Evolutionary conservation across 2,888 invertebrate genomes (phyloP).

Genomic region (Synanthedon tipuliformis): DNA sequence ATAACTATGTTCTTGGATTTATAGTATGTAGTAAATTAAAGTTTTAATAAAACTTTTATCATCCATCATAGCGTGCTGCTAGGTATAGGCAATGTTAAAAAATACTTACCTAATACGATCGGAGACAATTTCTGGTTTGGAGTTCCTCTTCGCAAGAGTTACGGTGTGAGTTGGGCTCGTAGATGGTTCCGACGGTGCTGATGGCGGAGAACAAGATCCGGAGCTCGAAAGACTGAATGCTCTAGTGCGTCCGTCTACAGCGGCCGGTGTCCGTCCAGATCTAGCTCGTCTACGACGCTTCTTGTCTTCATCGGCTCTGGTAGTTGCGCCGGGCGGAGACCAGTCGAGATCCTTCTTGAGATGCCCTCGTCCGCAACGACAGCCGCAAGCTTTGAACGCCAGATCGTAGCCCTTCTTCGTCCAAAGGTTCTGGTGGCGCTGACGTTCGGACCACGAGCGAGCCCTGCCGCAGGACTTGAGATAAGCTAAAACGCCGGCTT

Average conservation of each 20-base stretch:
- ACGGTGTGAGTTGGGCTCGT: slow-evolving; percentile 75
- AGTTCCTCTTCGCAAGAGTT: slow-evolving; percentile 75
- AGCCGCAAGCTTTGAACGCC: slow-evolving; percentile 94
- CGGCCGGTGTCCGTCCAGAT: slow-evolving; percentile 44
- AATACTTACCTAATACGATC: slow-evolving; percentile 81
- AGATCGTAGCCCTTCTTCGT: slow-evolving; percentile 97
- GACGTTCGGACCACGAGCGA: slow-evolving; percentile 94
- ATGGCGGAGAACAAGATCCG: slow-evolving; percentile 85
- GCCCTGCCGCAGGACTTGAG: slow-evolving; percentile 92
- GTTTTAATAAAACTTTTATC: too few relatives aligned
- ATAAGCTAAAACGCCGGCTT: slow-evolving; percentile 87
- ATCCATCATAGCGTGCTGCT: too few relatives aligned
- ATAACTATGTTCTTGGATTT: too few relatives aligned
- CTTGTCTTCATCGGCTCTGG: slow-evolving; percentile 59
- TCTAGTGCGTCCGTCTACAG: slow-evolving; percentile 70
- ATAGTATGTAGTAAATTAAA: too few relatives aligned
- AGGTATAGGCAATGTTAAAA: background rate
- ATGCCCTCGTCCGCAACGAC: slow-evolving; percentile 92
- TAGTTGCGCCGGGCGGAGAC: slow-evolving; percentile 78
- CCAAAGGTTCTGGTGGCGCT: slow-evolving; percentile 95
- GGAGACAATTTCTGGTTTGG: slow-evolving; percentile 81
- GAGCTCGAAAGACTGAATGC: slow-evolving; percentile 83
- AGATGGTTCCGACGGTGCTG: slow-evolving; percentile 81
- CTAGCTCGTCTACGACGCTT: slow-evolving; percentile 53
- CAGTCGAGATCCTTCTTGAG: slow-evolving; percentile 95